phyloP scores from a whole-genome alignment of 2,797 vertebrate genomes.

The Mus caroli region DNA sequence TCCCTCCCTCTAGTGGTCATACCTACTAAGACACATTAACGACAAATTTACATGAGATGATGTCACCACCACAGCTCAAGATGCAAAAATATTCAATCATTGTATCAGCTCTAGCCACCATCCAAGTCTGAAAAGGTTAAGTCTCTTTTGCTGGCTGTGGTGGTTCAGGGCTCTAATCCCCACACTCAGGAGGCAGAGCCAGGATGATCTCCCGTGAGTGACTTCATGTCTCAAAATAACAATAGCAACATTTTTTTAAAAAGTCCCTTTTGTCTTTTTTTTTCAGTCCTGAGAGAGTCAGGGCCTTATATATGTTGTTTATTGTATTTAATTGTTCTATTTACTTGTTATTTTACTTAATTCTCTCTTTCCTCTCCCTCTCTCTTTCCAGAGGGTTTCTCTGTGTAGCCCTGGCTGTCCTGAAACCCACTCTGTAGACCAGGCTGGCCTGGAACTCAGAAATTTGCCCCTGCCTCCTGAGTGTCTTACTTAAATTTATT shows the following conservation, averaged over 20 bases:
- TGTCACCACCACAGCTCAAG: not conserved
- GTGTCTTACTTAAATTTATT: not conserved
- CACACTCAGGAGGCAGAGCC: not conserved
- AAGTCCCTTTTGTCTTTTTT: not conserved
- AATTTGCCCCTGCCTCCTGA: not conserved
- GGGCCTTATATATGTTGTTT: not conserved
- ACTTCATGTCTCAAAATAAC: not conserved
- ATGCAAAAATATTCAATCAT: not conserved
- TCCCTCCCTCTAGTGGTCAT: not conserved
- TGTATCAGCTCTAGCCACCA: not conserved
- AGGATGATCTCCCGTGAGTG: not conserved
- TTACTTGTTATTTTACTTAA: not conserved
- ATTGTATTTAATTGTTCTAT: not conserved
- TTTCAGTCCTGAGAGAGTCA: not conserved
- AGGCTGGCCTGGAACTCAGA: not conserved
- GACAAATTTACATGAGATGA: not conserved
- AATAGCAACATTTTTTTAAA: not conserved
- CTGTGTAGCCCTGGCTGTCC: not conserved
- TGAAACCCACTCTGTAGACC: not conserved
- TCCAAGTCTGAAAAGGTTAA: not conserved
- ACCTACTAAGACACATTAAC: not conserved
- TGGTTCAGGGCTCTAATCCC: not conserved
- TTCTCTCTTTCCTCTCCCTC: not conserved
- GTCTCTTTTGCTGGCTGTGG: not conserved
- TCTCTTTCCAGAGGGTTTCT: not conserved